Percentiles rank a stretch among this genome's conserved stretches.
Evolutionary conservation across 2,888 invertebrate species (phyloP).

Genomic region (Seladonia tumulorum): DNA sequence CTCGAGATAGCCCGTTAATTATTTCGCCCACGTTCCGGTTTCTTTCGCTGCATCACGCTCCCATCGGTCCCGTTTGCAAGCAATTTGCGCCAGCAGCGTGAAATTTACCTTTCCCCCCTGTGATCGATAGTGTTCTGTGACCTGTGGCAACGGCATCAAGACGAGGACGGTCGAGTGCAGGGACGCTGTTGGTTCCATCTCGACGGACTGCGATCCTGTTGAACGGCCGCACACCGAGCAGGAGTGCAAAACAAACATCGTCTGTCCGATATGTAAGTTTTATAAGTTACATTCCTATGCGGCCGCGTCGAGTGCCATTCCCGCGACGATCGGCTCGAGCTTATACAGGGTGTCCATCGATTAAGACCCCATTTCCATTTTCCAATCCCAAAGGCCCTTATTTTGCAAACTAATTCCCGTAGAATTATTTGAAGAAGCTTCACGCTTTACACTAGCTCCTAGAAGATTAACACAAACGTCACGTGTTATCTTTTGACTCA

Average conservation of each 20-base stretch:
- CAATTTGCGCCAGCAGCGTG: neutral
- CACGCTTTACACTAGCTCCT: neutral
- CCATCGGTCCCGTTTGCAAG: neutral
- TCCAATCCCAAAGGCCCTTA: neutral
- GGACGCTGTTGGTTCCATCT: slow-evolving; percentile 83
- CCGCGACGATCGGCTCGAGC: neutral
- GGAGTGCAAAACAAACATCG: slow-evolving; percentile 90
- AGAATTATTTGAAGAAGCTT: neutral
- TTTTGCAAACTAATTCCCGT: neutral
- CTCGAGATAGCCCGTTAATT: slow-evolving; percentile 3
- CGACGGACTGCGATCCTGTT: slow-evolving; percentile 88
- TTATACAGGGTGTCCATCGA: neutral
- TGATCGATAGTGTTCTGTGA: slow-evolving; percentile 92
- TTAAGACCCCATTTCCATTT: neutral
- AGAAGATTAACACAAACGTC: no score
- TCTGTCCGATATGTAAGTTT: slow-evolving; percentile 86
- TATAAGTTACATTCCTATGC: slow-evolving; percentile 25
- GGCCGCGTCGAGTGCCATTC: neutral
- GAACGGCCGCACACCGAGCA: slow-evolving; percentile 89
- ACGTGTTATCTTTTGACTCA: no score
- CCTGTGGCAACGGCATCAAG: slow-evolving; percentile 95
- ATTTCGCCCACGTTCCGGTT: slow-evolving; percentile 2
- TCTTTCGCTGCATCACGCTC: neutral
- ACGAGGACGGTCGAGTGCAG: slow-evolving; percentile 93
- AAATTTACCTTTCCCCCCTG: slow-evolving; percentile 28